Percentiles rank a stretch among this genome's conserved stretches.
Conservation (phyloP, 1,140 invertebrate species). For the Sesamia nonagrioides region DNA sequence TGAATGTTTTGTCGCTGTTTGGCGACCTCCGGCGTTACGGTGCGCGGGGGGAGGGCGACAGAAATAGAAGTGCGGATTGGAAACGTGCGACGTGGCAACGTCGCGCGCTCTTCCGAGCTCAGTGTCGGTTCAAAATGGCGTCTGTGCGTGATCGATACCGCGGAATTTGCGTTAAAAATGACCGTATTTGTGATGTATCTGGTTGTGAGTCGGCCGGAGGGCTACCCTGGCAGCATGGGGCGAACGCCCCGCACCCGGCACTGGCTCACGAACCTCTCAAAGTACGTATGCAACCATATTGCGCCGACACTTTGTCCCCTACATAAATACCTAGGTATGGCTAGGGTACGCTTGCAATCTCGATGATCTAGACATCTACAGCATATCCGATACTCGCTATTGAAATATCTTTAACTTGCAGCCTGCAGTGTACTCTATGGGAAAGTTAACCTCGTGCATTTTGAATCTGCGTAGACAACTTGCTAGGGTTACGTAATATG, state of each 20-base stretch:
- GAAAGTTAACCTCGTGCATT: constrained; percentile 12
- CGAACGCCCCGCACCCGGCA: constrained; percentile 66
- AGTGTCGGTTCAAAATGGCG: constrained; percentile 87
- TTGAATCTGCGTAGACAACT: constrained; percentile 33
- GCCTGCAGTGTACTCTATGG: background rate
- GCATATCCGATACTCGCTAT: constrained; percentile 71
- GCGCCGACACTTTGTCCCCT: constrained; percentile 75
- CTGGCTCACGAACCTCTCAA: constrained; percentile 74
- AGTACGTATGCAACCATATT: constrained; percentile 85
- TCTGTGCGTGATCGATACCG: constrained; percentile 86
- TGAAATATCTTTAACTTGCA: constrained; percentile 58
- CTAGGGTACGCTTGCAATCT: constrained; percentile 60
- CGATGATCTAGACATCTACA: constrained; percentile 66
- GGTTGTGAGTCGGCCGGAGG: constrained; percentile 78
- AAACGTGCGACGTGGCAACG: constrained; percentile 84
- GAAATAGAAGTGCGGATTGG: constrained; percentile 84
- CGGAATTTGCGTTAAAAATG: constrained; percentile 82
- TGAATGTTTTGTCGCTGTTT: constrained; percentile 81
- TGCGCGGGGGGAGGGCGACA: constrained; percentile 63
- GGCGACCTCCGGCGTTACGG: constrained; percentile 68
- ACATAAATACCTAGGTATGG: constrained; percentile 77
- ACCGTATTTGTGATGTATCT: constrained; percentile 81
- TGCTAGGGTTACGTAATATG: constrained; percentile 59
- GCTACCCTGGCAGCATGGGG: constrained; percentile 76
- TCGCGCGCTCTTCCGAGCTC: constrained; percentile 72